Evolutionary conservation across 2,888 invertebrate species (phyloP).

Genomic region (Eupithecia vulgata): DNA sequence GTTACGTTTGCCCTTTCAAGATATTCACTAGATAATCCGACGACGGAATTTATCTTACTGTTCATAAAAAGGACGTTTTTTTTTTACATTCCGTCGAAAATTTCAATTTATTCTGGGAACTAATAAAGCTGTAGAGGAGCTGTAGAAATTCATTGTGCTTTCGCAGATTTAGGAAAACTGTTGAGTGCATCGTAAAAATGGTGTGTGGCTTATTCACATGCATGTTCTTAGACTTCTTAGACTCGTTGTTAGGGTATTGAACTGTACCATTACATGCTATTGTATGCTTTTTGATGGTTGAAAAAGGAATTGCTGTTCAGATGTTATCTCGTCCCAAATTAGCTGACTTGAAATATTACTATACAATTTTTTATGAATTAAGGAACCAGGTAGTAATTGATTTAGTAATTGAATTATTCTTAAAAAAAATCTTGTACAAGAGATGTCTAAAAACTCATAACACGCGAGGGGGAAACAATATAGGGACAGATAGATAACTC

Average conservation of each 20-base stretch:
- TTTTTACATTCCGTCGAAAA: constrained; percentile 27
- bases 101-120: constrained; percentile 32
- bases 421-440: too few species aligned
- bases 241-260: not conserved
- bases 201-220: constrained; percentile 18
- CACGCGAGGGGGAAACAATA: too few species aligned
- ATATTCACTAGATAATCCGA: constrained; percentile 40
- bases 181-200: constrained; percentile 14
- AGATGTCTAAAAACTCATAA: too few species aligned
- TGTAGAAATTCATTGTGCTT: constrained; percentile 18
- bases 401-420: too few species aligned
- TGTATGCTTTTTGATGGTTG: not conserved
- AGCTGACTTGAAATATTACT: not conserved
- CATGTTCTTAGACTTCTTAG: constrained; percentile 15
- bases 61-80: constrained; percentile 32
- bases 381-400: not conserved
- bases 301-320: not conserved
- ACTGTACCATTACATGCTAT: not conserved
- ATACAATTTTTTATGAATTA: not conserved
- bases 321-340: not conserved
- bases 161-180: constrained; percentile 15
- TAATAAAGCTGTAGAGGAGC: constrained; percentile 25
- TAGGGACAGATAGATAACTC: not conserved
- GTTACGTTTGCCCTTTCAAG: constrained; percentile 29
- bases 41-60: constrained; percentile 33